Conservation (phyloP, 2,797 vertebrate species). For the Gallinago nigripennis region DNA sequence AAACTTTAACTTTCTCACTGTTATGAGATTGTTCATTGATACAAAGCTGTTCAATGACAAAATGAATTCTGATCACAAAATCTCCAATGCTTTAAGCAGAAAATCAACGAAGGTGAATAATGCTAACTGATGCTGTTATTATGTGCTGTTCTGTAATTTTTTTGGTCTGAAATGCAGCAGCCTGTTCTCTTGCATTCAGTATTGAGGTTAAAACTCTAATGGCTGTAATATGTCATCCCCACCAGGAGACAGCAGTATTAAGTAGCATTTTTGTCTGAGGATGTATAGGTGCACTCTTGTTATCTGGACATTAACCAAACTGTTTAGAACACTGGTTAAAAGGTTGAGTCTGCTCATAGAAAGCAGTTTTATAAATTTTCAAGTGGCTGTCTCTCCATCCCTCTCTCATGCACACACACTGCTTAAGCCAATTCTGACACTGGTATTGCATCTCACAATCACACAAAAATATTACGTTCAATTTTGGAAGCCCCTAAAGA, state of each 20-base stretch:
- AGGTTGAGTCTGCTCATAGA: background rate
- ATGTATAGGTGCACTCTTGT: background rate
- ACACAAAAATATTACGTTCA: background rate
- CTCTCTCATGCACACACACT: background rate
- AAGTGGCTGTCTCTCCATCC: background rate
- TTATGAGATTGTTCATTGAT: background rate
- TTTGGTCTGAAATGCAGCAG: background rate
- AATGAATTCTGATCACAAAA: background rate
- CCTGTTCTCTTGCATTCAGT: background rate
- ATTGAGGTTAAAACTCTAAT: background rate
- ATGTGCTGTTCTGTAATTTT: background rate
- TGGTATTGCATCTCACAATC: background rate
- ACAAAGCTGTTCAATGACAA: background rate
- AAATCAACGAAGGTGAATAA: background rate
- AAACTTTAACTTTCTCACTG: background rate
- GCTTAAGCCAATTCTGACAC: background rate
- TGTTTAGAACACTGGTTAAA: background rate
- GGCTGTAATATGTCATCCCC: background rate
- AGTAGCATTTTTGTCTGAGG: background rate
- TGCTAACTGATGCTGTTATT: background rate
- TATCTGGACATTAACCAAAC: background rate
- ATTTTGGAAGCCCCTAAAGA: background rate
- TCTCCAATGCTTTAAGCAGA: background rate
- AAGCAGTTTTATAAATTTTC: background rate
- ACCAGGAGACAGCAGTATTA: background rate